phyloP scores from a whole-genome alignment of 2,113 vertebrate species.

The Hepsetus odoe region DNA sequence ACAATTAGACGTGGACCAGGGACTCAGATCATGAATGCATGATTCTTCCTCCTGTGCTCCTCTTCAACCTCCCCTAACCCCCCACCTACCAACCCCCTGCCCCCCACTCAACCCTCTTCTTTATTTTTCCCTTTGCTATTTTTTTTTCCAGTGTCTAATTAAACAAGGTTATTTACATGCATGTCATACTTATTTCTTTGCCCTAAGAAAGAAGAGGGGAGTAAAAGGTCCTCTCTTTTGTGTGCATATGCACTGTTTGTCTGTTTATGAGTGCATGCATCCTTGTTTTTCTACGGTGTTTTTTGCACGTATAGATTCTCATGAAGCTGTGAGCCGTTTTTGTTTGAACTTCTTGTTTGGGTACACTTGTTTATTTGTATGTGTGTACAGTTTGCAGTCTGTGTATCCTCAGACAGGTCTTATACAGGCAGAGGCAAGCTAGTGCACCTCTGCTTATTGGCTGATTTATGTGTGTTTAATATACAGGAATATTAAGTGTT shows the following conservation, averaged over 20 bases:
- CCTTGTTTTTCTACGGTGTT: neutral
- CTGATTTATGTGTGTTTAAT: slow-evolving; percentile 84
- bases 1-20: slow-evolving; percentile 69
- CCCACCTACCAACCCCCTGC: too few relatives aligned
- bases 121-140: slow-evolving; percentile 53
- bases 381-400: neutral
- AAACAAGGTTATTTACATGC: slow-evolving; percentile 78
- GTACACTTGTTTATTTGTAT: neutral
- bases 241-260: neutral
- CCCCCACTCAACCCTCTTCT: slow-evolving; percentile 35
- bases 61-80: slow-evolving; percentile 12
- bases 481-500: slow-evolving; percentile 80
- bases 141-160: slow-evolving; percentile 70
- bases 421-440: neutral
- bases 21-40: slow-evolving; percentile 66
- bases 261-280: slow-evolving; percentile 25
- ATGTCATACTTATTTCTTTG: slow-evolving; percentile 68
- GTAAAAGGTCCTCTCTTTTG: slow-evolving; percentile 12
- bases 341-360: neutral
- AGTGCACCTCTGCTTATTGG: slow-evolving; percentile 62
- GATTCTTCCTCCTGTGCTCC: slow-evolving; percentile 27
- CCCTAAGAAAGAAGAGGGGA: slow-evolving; percentile 3
- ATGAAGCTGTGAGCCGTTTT: neutral
- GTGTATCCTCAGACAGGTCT: slow-evolving; percentile 11
- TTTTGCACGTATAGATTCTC: neutral